phyloP scores from a whole-genome alignment of 2,113 vertebrate species.

The Myrmecobius fasciatus region DNA sequence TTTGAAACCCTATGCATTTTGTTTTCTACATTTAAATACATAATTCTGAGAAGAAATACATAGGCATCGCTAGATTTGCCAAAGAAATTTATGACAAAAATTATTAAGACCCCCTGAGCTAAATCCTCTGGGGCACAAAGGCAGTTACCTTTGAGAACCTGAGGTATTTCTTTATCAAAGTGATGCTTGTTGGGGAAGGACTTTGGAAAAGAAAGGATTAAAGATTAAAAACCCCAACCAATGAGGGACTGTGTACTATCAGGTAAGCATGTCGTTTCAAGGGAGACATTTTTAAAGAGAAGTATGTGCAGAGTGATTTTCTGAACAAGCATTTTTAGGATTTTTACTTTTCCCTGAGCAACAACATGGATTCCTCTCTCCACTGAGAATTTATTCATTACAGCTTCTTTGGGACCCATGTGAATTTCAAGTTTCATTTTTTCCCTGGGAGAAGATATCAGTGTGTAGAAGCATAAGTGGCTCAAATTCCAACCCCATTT shows the following conservation, averaged over 20 bases:
- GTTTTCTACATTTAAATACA: not conserved
- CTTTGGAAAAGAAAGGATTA: not conserved
- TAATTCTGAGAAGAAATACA: not conserved
- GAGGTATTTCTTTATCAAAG: not conserved
- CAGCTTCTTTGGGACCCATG: conserved; percentile 79
- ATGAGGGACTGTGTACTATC: conserved; percentile 40
- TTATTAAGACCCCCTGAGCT: not conserved
- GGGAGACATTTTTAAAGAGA: not conserved
- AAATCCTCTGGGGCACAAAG: not conserved
- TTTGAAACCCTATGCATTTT: not conserved
- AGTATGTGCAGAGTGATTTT: not conserved
- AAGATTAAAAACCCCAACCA: conserved; percentile 57
- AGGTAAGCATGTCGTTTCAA: not conserved
- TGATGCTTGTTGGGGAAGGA: not conserved
- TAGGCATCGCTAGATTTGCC: not conserved
- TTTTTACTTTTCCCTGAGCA: conserved; percentile 62
- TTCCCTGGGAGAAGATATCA: conserved; percentile 82
- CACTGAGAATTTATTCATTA: conserved; percentile 77
- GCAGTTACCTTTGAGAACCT: not conserved
- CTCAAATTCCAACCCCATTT: conserved; percentile 80
- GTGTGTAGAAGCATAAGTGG: conserved; percentile 86
- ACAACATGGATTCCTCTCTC: conserved; percentile 72
- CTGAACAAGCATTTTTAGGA: too few species aligned
- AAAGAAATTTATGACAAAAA: not conserved
- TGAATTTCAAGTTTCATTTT: conserved; percentile 83